These are phyloP conservation scores for Strongylocentrotus purpuratus DNA, from an alignment of 35 echinoderm and acorn worm genomes.

Conservation along the genomic window DNA sequence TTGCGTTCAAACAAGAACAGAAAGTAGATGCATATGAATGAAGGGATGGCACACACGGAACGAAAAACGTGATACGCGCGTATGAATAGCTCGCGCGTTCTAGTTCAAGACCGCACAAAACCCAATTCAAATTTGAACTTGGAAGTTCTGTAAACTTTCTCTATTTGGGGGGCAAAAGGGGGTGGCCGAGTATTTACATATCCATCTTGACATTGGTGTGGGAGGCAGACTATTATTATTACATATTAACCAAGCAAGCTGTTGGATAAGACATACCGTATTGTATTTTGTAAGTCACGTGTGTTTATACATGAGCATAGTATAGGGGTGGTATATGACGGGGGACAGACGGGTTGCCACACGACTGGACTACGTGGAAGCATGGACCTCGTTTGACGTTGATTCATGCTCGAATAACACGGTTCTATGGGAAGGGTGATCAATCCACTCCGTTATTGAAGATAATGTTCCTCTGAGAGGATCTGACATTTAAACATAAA, in stretches of 20 bases:
- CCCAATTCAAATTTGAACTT: background rate
- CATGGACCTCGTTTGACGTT: background rate
- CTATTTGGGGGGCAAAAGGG: background rate
- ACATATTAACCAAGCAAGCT: slow-evolving; percentile 29
- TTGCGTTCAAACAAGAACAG: background rate
- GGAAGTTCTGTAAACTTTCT: background rate
- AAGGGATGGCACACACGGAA: background rate
- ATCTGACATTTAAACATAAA: slow-evolving; percentile 17
- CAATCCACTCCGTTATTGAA: background rate
- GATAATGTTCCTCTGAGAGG: background rate
- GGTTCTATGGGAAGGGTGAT: background rate
- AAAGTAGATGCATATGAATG: background rate
- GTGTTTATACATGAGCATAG: slow-evolving; percentile 31
- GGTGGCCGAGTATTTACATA: background rate
- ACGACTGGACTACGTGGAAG: background rate
- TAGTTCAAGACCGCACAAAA: background rate
- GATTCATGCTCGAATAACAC: slow-evolving; percentile 24
- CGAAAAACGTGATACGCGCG: too few relatives aligned
- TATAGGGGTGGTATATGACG: background rate
- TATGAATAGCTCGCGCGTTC: too few relatives aligned
- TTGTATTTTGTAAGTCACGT: slow-evolving; percentile 34
- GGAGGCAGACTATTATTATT: background rate
- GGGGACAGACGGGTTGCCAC: slow-evolving; percentile 22
- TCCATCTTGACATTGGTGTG: background rate
- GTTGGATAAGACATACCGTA: slow-evolving; percentile 14